These are phyloP conservation scores for Andrena bucephala DNA, from an alignment of 2,888 invertebrate species.

Conservation along the genomic window DNA sequence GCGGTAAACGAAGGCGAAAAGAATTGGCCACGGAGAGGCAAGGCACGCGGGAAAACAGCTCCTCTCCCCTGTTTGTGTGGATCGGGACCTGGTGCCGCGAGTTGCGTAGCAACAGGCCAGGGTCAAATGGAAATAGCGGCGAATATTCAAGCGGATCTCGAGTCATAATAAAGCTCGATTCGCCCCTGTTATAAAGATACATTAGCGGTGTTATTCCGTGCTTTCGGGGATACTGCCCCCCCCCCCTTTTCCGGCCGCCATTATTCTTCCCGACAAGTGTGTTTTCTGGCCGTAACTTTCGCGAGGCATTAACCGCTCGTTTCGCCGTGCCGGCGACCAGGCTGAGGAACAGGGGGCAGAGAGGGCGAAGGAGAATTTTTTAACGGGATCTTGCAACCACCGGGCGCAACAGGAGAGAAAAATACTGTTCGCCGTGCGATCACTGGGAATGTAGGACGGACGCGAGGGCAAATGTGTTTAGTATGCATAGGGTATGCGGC, in stretches of 20 bases:
- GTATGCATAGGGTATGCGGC: not conserved
- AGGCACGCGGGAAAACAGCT: conserved; percentile 43
- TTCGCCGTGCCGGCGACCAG: conserved; percentile 46
- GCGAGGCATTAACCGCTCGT: conserved; percentile 68
- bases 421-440: not conserved
- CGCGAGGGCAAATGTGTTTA: not conserved
- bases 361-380: conserved; percentile 23
- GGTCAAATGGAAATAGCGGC: conserved; percentile 51
- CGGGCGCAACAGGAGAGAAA: conserved; percentile 14
- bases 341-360: conserved; percentile 15
- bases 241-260: conserved; percentile 50
- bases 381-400: conserved; percentile 28
- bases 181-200: conserved; percentile 69
- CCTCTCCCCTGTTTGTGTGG: not conserved
- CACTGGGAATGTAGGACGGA: conserved; percentile 5
- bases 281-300: conserved; percentile 68
- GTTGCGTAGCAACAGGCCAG: conserved; percentile 61
- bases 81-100: conserved; percentile 9
- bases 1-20: conserved; percentile 43
- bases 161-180: conserved; percentile 72
- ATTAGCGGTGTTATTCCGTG: conserved; percentile 68
- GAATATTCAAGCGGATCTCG: conserved; percentile 66
- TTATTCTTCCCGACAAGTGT: conserved; percentile 68
- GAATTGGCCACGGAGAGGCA: conserved; percentile 9
- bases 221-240: conserved; percentile 38